Evolutionary conservation across 2,113 vertebrate genomes (phyloP), one percentile per base, ranked within the genome.

Genomic region (Heterotilapia buettikoferi): DNA sequence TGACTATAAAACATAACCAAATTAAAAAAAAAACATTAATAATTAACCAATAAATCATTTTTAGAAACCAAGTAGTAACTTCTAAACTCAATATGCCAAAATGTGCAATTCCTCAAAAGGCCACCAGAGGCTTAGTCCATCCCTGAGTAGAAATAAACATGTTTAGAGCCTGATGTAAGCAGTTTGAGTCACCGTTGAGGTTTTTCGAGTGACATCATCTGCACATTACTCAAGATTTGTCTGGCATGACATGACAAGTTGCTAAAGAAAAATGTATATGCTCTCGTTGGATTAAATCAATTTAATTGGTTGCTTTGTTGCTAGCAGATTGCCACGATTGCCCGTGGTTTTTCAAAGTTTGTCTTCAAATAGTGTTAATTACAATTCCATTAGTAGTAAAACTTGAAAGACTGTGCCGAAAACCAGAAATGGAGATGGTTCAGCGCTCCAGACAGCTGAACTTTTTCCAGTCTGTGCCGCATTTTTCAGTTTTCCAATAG

Each of bases 401-500:
- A 13, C 33, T 21, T 68, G 33, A 68, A 68, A 68, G 7, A 68
- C 19, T 5, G 4, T 21, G 19, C 33, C 0, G 3, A n/a, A 68
- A 68, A 38, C 19, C 33, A 40, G 36, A 68, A 68, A 40, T 14
- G 33, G 63, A 40, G 19, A 68, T 7, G 33, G 33, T 68, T 68
- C 33, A 21, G 33, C 6, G 6, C 6, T 63, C 29, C 11, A 68
- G 19, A 21, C 19, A 68, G 33, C 63, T 38, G 6, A 68, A 68
- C 19, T 2, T 68, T 68, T 68, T 68, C 0, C 0, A 21, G 3
- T 21, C 19, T 5, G 6, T 40, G 6, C 33, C 0, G 11, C 63
- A 68, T 40, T 40, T 68, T 68, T 68, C 63, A 40, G 63, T 68
- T 68, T 68, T 38, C 61, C 18, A 36, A 38, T 33, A 68, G 63